phyloP scores from a whole-genome alignment of 92 coral and sea anemone genomes.

The Siderastrea siderea region DNA sequence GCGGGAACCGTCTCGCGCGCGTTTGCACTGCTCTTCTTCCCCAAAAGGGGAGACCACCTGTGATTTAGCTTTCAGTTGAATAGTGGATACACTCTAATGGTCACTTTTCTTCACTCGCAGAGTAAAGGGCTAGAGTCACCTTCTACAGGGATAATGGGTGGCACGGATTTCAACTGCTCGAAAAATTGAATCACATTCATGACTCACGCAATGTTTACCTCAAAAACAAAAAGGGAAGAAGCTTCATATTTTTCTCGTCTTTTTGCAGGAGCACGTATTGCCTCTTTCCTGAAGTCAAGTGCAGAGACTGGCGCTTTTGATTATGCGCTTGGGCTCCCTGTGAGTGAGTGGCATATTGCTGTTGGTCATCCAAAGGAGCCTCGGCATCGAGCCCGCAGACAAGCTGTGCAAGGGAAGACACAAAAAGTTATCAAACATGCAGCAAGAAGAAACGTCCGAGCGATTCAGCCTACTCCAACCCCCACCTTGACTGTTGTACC shows the following conservation, averaged over 20 bases:
- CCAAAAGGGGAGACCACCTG: no score
- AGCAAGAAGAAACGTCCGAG: conserved; percentile 25
- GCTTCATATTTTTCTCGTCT: neutral
- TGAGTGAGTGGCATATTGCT: conserved; percentile 94
- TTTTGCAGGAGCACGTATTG: conserved; percentile 79
- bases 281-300: conserved; percentile 89
- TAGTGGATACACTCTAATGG: no score
- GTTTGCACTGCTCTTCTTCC: no score
- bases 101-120: no score
- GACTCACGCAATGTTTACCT: no score
- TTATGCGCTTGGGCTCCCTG: conserved; percentile 81
- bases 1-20: no score
- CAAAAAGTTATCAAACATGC: conserved; percentile 54
- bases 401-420: conserved; percentile 62
- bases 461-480: conserved; percentile 74
- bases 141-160: no score
- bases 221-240: neutral
- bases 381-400: conserved; percentile 86
- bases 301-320: conserved; percentile 89
- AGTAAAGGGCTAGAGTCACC: no score
- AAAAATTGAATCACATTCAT: no score
- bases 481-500: conserved; percentile 80
- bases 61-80: no score
- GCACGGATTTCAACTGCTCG: no score
- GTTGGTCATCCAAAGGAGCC: conserved; percentile 89